A percentile compares a stretch with the other conserved stretches of the same genome.
These are phyloP conservation scores for Nudaria mundana DNA, from an alignment of 2,888 invertebrate species.

Conservation along the genomic window DNA sequence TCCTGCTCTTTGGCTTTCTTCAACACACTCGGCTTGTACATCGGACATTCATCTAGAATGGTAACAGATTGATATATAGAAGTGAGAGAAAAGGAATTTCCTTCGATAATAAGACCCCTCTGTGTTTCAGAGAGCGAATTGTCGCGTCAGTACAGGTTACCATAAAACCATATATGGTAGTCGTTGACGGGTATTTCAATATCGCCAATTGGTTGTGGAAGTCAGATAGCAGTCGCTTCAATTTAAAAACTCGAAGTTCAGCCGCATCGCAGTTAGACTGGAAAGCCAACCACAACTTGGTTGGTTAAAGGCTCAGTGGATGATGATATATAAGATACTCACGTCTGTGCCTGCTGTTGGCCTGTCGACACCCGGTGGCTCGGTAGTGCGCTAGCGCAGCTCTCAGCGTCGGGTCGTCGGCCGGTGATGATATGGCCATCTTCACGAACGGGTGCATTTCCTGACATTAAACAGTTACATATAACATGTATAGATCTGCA, in stretches of 20 bases:
- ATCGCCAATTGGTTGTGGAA: too few relatives aligned
- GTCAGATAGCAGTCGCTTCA: too few relatives aligned
- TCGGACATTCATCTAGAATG: constrained; percentile 58
- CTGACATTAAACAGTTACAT: constrained; percentile 48
- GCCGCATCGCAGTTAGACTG: too few relatives aligned
- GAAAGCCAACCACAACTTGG: too few relatives aligned
- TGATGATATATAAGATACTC: constrained; percentile 20
- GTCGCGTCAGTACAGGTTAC: too few relatives aligned
- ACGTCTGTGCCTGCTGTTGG: constrained; percentile 50
- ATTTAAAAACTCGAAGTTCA: too few relatives aligned
- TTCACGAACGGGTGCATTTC: constrained; percentile 88
- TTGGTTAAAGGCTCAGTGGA: too few relatives aligned
- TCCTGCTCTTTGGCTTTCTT: constrained; percentile 42
- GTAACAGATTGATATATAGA: background rate
- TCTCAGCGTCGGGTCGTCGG: constrained; percentile 85
- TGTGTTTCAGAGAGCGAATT: too few relatives aligned
- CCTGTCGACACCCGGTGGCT: constrained; percentile 88
- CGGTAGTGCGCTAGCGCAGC: constrained; percentile 91
- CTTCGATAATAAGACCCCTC: too few relatives aligned
- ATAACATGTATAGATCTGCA: too few relatives aligned
- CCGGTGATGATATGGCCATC: constrained; percentile 84
- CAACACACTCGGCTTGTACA: constrained; percentile 55
- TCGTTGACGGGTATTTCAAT: too few relatives aligned
- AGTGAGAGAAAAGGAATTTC: background rate
- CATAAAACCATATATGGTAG: too few relatives aligned